Percentiles rank a stretch among this genome's conserved stretches.
These are phyloP conservation scores for Cerceris ruficornis DNA, from an alignment of 2,888 invertebrate species.

Conservation along the genomic window DNA sequence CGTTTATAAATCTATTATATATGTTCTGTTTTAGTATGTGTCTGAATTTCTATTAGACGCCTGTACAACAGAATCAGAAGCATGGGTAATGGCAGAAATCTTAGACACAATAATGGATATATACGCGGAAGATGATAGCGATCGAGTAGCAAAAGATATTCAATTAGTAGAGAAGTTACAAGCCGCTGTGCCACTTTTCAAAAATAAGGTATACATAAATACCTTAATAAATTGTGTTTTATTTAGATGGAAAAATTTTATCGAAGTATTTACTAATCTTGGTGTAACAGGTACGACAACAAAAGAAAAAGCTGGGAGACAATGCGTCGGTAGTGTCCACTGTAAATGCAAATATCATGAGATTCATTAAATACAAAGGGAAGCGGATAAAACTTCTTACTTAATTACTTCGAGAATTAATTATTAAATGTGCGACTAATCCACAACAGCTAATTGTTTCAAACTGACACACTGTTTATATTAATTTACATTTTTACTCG, in stretches of 20 bases:
- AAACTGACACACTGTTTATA: not conserved
- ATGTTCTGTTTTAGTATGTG: constrained; percentile 74
- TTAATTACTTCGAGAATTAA: not conserved
- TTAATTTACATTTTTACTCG: no score
- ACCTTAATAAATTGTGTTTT: no score
- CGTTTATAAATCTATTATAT: not conserved
- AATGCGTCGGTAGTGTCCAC: constrained; percentile 88
- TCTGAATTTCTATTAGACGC: constrained; percentile 86
- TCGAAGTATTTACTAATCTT: not conserved
- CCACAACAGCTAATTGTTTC: not conserved
- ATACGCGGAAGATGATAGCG: constrained; percentile 89
- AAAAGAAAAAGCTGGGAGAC: constrained; percentile 86
- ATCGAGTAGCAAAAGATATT: constrained; percentile 85
- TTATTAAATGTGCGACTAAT: not conserved
- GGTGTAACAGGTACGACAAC: constrained; percentile 84
- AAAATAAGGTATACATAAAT: constrained; percentile 84
- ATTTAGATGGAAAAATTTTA: constrained; percentile 13
- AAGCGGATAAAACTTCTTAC: constrained; percentile 72
- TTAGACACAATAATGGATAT: constrained; percentile 90
- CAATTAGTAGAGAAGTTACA: constrained; percentile 86
- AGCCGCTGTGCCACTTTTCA: constrained; percentile 84
- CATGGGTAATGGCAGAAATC: constrained; percentile 89
- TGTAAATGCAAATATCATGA: constrained; percentile 86
- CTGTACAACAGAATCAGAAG: constrained; percentile 84
- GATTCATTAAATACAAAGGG: constrained; percentile 88